Conservation (phyloP, 2,113 vertebrate genomes). For the Alosa alosa region DNA sequence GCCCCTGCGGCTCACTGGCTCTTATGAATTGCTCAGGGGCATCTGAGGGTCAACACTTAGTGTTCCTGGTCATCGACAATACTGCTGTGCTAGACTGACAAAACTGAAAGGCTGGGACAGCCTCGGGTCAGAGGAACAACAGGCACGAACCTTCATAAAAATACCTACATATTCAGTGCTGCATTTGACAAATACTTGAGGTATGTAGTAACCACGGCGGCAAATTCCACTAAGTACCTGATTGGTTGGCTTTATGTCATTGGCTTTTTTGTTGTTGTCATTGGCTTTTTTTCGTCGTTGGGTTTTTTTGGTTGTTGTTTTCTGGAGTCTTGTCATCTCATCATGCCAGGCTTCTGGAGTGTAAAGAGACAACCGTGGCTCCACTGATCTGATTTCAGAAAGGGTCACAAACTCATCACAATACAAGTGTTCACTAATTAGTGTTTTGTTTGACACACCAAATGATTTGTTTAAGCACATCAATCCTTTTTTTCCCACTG, state of each 20-base stretch:
- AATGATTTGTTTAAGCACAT: background rate
- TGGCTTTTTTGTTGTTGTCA: background rate
- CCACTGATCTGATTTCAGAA: background rate
- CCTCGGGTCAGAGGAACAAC: background rate
- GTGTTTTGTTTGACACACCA: background rate
- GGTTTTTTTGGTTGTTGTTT: too few relatives aligned
- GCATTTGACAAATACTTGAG: too few relatives aligned
- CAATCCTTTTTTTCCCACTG: background rate
- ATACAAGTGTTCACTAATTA: background rate
- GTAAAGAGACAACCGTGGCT: background rate
- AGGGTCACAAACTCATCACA: background rate
- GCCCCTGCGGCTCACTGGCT: background rate
- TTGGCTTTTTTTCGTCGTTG: background rate
- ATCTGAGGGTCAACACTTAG: background rate
- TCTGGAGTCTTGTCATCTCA: background rate
- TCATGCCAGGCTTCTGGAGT: background rate
- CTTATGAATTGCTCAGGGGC: constrained; percentile 13
- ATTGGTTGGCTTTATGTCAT: too few relatives aligned
- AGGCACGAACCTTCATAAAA: too few relatives aligned
- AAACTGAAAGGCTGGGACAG: background rate
- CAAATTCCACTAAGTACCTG: too few relatives aligned
- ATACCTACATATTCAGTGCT: too few relatives aligned
- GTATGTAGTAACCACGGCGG: too few relatives aligned
- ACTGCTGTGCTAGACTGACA: background rate
- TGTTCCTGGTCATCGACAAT: background rate